These are phyloP conservation scores for Aramus guarauna DNA, from an alignment of 2,113 vertebrate species.

Conservation along the genomic window DNA sequence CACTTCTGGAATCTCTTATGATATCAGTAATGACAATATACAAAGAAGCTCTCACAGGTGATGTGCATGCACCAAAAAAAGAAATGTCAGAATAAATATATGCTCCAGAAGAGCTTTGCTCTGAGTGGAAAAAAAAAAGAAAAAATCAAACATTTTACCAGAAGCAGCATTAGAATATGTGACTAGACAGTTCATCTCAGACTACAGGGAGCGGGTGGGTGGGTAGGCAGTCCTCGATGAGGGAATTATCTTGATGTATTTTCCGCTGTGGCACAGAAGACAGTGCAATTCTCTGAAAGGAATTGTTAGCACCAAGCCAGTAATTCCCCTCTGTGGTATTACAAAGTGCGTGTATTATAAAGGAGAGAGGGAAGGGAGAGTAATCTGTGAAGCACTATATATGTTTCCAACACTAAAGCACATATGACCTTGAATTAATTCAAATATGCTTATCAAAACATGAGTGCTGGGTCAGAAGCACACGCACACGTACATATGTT, in stretches of 20 bases:
- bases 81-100: constrained; percentile 46
- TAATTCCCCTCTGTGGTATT: constrained; percentile 29
- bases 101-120: constrained; percentile 18
- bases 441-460: background rate
- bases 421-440: constrained; percentile 5
- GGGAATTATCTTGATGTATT: constrained; percentile 37
- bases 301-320: constrained; percentile 16
- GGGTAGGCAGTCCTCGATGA: constrained; percentile 9
- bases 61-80: background rate
- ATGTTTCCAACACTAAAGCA: background rate
- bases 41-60: background rate
- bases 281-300: constrained; percentile 34
- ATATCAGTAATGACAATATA: background rate
- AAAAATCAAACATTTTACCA: constrained; percentile 25
- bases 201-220: constrained; percentile 15
- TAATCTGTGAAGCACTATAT: background rate
- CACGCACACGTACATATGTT: background rate
- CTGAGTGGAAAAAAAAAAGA: background rate
- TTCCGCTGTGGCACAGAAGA: background rate
- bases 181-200: constrained; percentile 47
- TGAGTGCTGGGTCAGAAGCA: background rate
- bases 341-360: constrained; percentile 1
- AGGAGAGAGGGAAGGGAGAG: background rate
- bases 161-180: constrained; percentile 30
- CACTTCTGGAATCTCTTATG: background rate